Base-by-base conservation (phyloP, 2,113 vertebrate genomes). In the Okapia johnstoni region DNA sequence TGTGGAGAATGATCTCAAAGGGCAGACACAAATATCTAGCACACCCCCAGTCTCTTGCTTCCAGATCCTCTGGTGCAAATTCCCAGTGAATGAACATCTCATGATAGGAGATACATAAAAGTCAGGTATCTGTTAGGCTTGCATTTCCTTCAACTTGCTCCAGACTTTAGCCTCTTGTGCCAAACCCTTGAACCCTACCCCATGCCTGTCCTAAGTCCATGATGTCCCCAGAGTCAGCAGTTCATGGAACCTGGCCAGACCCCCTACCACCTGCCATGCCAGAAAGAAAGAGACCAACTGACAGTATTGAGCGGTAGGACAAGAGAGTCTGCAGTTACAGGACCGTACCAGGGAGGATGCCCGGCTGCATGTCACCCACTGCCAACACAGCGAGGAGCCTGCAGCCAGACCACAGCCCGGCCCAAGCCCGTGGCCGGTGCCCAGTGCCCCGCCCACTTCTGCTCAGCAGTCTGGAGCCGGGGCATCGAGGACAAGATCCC, bases 291-390 rank as follows among this genome's bases (percentile, higher is more conserved):
- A 40, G 58, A 79, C 1, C 2, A 1, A 52, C n/a, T 1, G 15
- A n/a, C 33, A 1, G 23, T 1, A 0, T 0, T 6, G 43, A 54
- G 7, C 10, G 17, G 13, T 2, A 23, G 58, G 16, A 3, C 12
- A n/a, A 28, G 36, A 61, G 6, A 81, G 58, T n/a, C 89, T 30
- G 28, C 5, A 26, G 40, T 50, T 55, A 33, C 7, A 12, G 25
- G 61, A 25, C 60, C 1, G 55, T 77, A 16, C 19, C 28, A 14
- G 28, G 26, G 14, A 6, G 25, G 28, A n/a, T 40, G 40, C 11
- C 3, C 2, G 1, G 50, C 13, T 6, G 11, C 52, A 2, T 0
- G 1, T 5, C 55, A 12, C 60, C 16, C 2, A 4, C 17, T 0
- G 26, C 1, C 46, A 17, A 46, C 21, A 25, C 4, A 85, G 40